Conservation (phyloP, 2,113 vertebrate genomes). For the Rhabdomys dilectus region DNA sequence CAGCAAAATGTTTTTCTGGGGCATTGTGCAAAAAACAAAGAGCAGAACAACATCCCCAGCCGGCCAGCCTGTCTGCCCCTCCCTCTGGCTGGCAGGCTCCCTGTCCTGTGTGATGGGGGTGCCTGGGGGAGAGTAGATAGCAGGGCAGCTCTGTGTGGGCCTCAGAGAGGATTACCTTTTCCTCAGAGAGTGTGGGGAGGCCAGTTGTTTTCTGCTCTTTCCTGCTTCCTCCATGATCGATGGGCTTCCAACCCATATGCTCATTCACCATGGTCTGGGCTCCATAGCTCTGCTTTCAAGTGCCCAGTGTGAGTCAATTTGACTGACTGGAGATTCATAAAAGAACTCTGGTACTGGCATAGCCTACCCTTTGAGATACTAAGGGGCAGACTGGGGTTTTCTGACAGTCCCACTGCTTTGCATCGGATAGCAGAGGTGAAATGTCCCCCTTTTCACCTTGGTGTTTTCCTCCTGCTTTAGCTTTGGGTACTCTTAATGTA, state of each 20-base stretch:
- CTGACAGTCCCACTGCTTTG: neutral
- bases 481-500: neutral
- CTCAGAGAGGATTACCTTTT: neutral
- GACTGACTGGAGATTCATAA: neutral
- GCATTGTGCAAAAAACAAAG: slow-evolving; percentile 81
- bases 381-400: neutral
- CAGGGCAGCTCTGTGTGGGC: neutral
- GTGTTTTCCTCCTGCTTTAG: neutral
- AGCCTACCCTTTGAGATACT: neutral
- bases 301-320: neutral
- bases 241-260: neutral
- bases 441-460: neutral
- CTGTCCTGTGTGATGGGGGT: neutral
- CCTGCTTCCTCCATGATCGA: too few relatives aligned
- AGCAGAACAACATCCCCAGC: slow-evolving; percentile 57
- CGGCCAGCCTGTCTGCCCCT: slow-evolving; percentile 16
- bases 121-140: neutral
- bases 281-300: neutral
- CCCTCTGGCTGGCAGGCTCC: slow-evolving; percentile 18
- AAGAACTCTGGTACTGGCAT: accelerated
- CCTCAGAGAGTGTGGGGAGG: neutral
- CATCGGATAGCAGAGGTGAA: neutral
- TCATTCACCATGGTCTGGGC: accelerated
- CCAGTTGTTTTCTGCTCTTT: too few relatives aligned
- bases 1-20: slow-evolving; percentile 79